Evolutionary conservation across 1,140 invertebrate genomes (phyloP).

Genomic region (Tigriopus japonicus): DNA sequence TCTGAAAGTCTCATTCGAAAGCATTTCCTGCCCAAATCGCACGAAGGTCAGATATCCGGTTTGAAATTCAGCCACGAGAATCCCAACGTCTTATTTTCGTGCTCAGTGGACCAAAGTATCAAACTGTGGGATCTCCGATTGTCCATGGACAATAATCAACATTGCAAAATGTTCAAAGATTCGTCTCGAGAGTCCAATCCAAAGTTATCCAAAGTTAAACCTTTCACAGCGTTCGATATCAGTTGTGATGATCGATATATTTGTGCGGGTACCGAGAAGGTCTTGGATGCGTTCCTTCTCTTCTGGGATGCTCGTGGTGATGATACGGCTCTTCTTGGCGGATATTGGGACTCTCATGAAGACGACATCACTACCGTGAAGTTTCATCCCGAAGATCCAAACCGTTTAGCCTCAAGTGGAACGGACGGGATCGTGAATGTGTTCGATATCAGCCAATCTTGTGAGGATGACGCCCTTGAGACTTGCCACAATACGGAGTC

Average conservation of each 20-base stretch:
- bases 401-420: conserved; percentile 49
- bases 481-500: conserved; percentile 64
- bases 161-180: not conserved
- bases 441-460: conserved; percentile 49
- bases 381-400: conserved; percentile 50
- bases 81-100: not conserved
- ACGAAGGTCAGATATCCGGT: too few species aligned
- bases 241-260: conserved; percentile 47
- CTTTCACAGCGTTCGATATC: conserved; percentile 51
- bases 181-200: conserved; percentile 12
- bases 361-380: conserved; percentile 62
- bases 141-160: conserved; percentile 19
- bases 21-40: too few species aligned
- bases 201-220: conserved; percentile 25
- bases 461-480: conserved; percentile 58
- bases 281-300: conserved; percentile 48
- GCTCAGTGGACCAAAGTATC: conserved; percentile 33
- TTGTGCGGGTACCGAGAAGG: conserved; percentile 51
- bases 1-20: too few species aligned
- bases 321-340: conserved; percentile 42
- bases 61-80: not conserved
- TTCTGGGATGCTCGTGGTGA: conserved; percentile 56
- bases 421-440: conserved; percentile 69
- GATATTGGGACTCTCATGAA: conserved; percentile 64
- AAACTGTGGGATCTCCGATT: conserved; percentile 43